These are phyloP conservation scores for Chloroceryle aenea DNA, from an alignment of 2,113 vertebrate species.

Conservation along the genomic window DNA sequence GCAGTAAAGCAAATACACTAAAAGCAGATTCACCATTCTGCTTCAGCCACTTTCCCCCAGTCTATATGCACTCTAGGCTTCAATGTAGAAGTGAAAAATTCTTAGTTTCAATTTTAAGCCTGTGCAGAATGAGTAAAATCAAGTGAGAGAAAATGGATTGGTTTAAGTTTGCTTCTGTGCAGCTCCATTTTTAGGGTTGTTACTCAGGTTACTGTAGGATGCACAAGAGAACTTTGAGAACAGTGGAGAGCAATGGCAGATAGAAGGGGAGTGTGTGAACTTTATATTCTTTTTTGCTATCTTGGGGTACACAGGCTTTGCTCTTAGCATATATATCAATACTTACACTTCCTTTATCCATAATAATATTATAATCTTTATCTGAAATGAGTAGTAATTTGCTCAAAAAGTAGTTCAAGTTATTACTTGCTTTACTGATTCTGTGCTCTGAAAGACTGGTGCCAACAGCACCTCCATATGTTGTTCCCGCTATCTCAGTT, in stretches of 20 bases:
- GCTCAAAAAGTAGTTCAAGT: neutral
- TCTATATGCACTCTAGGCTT: neutral
- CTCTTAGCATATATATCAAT: neutral
- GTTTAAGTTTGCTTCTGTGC: neutral
- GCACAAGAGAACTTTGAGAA: neutral
- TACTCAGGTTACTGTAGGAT: neutral
- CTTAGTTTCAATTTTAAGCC: neutral
- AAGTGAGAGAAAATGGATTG: neutral
- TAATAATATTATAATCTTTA: neutral
- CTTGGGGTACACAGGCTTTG: neutral
- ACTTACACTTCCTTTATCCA: neutral
- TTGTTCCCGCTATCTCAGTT: neutral
- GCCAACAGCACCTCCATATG: neutral
- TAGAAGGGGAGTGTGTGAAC: neutral
- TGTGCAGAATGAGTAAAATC: neutral
- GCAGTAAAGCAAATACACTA: neutral
- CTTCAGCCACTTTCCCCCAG: neutral
- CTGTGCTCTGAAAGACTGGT: neutral
- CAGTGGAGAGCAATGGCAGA: neutral
- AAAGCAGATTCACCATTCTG: neutral
- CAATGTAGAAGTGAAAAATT: neutral
- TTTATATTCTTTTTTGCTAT: neutral
- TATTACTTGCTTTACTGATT: neutral
- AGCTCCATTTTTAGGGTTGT: neutral
- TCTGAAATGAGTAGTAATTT: neutral